Evolutionary conservation across 1,140 invertebrate species (phyloP).

Genomic region (Drosophila tani): DNA sequence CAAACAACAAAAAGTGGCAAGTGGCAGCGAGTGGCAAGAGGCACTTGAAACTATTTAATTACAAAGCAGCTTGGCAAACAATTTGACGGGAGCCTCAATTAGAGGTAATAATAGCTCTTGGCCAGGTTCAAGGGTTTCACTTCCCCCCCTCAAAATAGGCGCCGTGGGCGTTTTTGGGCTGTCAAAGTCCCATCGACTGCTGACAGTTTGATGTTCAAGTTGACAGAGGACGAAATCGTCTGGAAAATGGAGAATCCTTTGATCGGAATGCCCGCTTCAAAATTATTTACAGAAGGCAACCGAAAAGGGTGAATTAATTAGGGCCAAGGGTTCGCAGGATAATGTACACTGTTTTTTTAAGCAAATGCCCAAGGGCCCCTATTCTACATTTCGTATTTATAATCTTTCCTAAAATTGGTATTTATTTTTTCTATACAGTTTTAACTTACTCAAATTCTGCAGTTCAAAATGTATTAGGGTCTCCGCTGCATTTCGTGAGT

Average conservation of each 20-base stretch:
- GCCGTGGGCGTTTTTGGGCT: not conserved
- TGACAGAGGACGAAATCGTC: conserved; percentile 26
- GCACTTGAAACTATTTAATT: conserved; percentile 81
- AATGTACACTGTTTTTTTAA: not conserved
- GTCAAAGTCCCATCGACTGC: conserved; percentile 14
- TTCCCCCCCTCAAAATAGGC: not conserved
- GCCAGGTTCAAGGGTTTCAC: conserved; percentile 12
- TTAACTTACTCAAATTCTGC: conserved; percentile 88
- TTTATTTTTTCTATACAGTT: no score
- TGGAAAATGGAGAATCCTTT: conserved; percentile 23
- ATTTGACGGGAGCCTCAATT: conserved; percentile 74
- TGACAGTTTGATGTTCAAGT: conserved; percentile 41
- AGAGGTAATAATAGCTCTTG: conserved; percentile 56
- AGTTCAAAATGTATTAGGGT: conserved; percentile 86
- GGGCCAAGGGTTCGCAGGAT: not conserved
- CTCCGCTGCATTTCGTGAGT: conserved; percentile 84
- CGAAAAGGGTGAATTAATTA: conserved; percentile 5
- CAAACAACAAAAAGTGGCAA: conserved; percentile 73
- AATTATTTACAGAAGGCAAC: conserved; percentile 9
- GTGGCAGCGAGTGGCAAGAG: conserved; percentile 61
- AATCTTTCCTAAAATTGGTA: no score
- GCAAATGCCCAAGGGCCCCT: not conserved
- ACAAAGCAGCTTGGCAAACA: conserved; percentile 74
- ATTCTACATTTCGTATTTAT: no score
- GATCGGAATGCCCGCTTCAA: conserved; percentile 8